These are phyloP conservation scores for Parazoanthus swiftii DNA, from an alignment of 92 coral and sea anemone genomes.

Conservation along the genomic window DNA sequence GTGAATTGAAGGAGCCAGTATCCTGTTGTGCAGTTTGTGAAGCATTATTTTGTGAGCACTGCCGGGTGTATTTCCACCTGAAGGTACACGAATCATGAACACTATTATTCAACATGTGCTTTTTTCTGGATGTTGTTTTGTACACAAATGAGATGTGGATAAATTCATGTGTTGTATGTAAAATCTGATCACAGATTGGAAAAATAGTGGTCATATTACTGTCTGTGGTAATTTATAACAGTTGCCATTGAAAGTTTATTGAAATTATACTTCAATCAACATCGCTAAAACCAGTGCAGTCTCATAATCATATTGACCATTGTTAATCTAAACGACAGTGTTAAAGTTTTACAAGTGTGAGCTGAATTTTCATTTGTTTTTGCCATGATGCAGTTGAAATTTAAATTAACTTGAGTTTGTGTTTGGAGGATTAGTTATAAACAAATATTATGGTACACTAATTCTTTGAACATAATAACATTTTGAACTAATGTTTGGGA, in stretches of 20 bases:
- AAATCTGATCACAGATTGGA: background rate
- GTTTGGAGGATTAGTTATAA: background rate
- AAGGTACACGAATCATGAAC: constrained; percentile 55
- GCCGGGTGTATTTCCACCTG: constrained; percentile 60
- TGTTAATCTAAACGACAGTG: background rate
- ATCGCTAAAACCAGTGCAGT: too few species aligned
- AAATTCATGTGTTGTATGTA: background rate
- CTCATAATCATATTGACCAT: background rate
- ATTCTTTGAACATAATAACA: background rate
- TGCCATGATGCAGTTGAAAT: background rate
- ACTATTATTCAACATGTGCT: background rate
- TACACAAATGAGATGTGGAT: background rate
- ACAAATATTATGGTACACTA: background rate
- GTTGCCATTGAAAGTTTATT: background rate
- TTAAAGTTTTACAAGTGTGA: background rate
- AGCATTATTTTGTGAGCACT: constrained; percentile 79
- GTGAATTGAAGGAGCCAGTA: constrained; percentile 82
- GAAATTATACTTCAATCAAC: background rate
- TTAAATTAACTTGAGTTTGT: background rate
- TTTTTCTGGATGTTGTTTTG: background rate
- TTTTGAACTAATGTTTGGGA: background rate
- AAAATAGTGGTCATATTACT: too few species aligned
- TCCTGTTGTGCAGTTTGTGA: constrained; percentile 92
- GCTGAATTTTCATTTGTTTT: too few species aligned
- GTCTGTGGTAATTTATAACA: background rate